Conservation (phyloP, 2,113 vertebrate genomes). For the Gallinago paraguaiae region DNA sequence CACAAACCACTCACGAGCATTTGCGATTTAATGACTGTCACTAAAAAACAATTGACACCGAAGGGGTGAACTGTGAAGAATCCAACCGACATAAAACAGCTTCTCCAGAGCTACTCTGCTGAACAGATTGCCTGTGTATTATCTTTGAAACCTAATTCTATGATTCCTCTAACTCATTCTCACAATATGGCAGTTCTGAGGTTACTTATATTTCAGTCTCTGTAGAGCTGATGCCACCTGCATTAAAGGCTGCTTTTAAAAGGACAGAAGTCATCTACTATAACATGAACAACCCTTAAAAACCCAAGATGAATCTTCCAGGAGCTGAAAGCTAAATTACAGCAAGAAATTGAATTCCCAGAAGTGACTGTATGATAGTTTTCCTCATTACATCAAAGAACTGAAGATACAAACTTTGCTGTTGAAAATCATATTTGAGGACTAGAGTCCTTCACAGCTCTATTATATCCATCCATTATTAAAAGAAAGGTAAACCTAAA, state of each 20-base stretch:
- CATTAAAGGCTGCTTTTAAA: neutral
- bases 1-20: neutral
- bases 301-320: neutral
- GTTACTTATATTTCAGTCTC: neutral
- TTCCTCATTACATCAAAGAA: slow-evolving; percentile 15
- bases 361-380: neutral
- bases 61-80: neutral
- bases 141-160: neutral
- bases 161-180: neutral
- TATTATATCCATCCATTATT: neutral
- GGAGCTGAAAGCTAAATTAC: slow-evolving; percentile 25
- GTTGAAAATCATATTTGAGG: neutral
- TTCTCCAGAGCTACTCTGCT: neutral
- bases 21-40: neutral
- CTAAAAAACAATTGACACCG: neutral
- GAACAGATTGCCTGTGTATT: neutral
- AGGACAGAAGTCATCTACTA: neutral
- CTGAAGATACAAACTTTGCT: neutral
- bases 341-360: slow-evolving; percentile 30
- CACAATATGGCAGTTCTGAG: neutral
- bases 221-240: neutral
- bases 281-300: neutral
- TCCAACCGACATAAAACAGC: neutral
- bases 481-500: neutral
- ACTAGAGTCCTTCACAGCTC: neutral